A percentile compares a stretch with the other conserved stretches of the same genome.
Conservation (phyloP, 1,140 invertebrate genomes). For the Ylistrum balloti region DNA sequence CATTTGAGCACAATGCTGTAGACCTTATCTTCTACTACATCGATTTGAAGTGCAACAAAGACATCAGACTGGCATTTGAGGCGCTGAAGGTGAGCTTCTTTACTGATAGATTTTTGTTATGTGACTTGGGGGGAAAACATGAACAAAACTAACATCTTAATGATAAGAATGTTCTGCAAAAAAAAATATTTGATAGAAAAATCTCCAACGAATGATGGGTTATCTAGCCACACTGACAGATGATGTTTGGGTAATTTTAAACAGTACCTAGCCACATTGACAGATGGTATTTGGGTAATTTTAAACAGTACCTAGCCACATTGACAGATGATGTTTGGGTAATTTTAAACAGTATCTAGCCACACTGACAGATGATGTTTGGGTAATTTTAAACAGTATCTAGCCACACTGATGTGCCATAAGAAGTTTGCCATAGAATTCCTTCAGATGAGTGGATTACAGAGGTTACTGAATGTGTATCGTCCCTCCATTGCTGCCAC, state of each 20-base stretch:
- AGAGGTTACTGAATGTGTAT: slow-evolving; percentile 93
- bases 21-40: slow-evolving; percentile 95
- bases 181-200: too few relatives aligned
- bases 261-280: too few relatives aligned
- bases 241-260: neutral
- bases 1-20: slow-evolving; percentile 95
- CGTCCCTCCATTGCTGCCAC: slow-evolving; percentile 96
- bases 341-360: slow-evolving; percentile 82
- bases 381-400: slow-evolving; percentile 86
- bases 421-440: slow-evolving; percentile 99
- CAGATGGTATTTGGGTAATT: neutral
- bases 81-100: slow-evolving; percentile 87
- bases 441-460: slow-evolving; percentile 91
- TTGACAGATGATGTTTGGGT: too few relatives aligned
- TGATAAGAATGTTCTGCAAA: too few relatives aligned
- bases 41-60: slow-evolving; percentile 93
- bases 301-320: too few relatives aligned
- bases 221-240: too few relatives aligned
- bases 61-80: slow-evolving; percentile 96
- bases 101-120: too few relatives aligned
- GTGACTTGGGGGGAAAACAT: too few relatives aligned
- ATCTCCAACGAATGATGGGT: too few relatives aligned
- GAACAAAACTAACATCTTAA: too few relatives aligned
- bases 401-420: slow-evolving; percentile 96
- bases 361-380: too few relatives aligned